These are phyloP conservation scores for Chalcis sispes DNA, from an alignment of 2,888 invertebrate species.

Conservation along the genomic window DNA sequence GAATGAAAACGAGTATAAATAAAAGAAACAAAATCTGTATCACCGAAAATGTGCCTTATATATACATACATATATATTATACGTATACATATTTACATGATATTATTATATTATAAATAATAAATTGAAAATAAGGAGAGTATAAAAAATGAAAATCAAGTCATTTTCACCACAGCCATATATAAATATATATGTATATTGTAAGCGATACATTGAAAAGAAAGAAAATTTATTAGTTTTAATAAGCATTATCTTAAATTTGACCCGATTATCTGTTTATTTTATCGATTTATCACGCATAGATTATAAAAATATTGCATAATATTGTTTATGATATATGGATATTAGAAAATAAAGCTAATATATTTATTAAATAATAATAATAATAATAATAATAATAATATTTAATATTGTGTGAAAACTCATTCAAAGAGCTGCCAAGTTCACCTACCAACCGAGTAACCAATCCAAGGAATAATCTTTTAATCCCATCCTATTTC, in stretches of 20 bases:
- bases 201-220: slow-evolving; percentile 3
- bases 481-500: not conserved
- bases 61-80: not conserved
- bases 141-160: not conserved
- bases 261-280: slow-evolving; percentile 49
- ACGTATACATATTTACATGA: not conserved
- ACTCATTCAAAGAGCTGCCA: not conserved
- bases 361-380: slow-evolving; percentile 71
- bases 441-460: not conserved
- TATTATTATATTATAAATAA: too few relatives aligned
- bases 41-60: slow-evolving; percentile 42
- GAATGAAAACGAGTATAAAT: too few relatives aligned
- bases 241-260: slow-evolving; percentile 24
- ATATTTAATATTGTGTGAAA: slow-evolving; percentile 2
- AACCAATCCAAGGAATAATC: slow-evolving; percentile 9
- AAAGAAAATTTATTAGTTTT: slow-evolving; percentile 30
- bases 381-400: not conserved
- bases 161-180: slow-evolving; percentile 23
- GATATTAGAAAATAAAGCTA: slow-evolving; percentile 71
- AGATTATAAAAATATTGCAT: slow-evolving; percentile 64
- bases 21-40: slow-evolving; percentile 26
- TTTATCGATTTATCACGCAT: slow-evolving; percentile 62
- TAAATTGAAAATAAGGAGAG: too few relatives aligned
- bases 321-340: slow-evolving; percentile 70
- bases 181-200: too few relatives aligned